Evolutionary conservation across 2,113 vertebrate genomes (phyloP).

Genomic region (Rousettus leschenaultii): DNA sequence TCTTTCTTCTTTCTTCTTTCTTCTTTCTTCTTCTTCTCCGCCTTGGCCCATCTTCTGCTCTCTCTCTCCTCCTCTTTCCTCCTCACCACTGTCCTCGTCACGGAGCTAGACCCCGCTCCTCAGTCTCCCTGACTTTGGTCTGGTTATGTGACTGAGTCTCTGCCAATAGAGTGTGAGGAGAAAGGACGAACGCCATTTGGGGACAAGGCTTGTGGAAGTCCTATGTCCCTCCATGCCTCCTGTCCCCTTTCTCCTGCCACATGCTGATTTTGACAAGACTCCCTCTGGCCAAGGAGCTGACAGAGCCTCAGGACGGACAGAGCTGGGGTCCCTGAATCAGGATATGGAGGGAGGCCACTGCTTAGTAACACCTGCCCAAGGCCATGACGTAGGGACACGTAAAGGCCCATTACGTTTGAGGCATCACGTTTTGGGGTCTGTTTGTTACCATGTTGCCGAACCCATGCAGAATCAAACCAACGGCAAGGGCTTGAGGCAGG

Average conservation of each 20-base stretch:
- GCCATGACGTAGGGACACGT: background rate
- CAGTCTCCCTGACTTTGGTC: background rate
- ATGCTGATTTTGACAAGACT: background rate
- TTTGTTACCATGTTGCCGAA: background rate
- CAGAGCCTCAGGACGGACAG: background rate
- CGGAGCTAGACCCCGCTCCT: background rate
- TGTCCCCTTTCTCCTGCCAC: background rate
- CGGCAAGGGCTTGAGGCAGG: background rate
- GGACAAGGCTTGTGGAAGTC: background rate
- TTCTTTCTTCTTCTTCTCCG: too few relatives aligned
- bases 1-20: too few relatives aligned
- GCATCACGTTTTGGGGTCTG: background rate
- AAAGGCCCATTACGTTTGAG: background rate
- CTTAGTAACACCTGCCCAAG: background rate
- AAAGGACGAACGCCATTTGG: accelerated
- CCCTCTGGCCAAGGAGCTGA: background rate
- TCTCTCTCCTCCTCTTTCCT: background rate
- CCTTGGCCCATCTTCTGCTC: background rate
- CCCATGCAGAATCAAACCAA: background rate
- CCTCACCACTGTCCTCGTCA: background rate
- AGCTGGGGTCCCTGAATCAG: background rate
- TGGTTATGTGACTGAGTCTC: background rate
- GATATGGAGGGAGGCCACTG: accelerated
- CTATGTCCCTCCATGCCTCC: background rate
- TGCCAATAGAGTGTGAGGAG: background rate